These are phyloP conservation scores for Thera britannica DNA, from an alignment of 2,888 invertebrate species.

Conservation along the genomic window DNA sequence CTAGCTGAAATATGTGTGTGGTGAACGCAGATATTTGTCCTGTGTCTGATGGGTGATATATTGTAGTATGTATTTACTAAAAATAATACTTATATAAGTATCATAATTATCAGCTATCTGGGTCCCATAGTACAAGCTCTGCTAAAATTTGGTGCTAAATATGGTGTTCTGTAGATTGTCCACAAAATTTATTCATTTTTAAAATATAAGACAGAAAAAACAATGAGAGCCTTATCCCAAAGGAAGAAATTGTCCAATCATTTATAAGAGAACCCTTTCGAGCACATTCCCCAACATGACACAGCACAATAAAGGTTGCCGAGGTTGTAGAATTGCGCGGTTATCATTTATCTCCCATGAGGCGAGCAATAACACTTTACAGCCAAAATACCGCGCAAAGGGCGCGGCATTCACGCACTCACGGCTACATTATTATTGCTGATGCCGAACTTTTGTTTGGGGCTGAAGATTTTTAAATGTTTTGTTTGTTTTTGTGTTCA, in stretches of 20 bases:
- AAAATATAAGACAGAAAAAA: no score
- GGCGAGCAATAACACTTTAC: conserved; percentile 52
- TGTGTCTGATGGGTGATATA: no score
- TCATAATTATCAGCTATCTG: no score
- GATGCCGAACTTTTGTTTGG: conserved; percentile 25
- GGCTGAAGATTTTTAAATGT: conserved; percentile 18
- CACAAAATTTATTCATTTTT: no score
- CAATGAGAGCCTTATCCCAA: not conserved
- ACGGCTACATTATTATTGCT: conserved; percentile 18
- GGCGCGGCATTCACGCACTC: conserved; percentile 34
- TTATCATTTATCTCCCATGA: conserved; percentile 46
- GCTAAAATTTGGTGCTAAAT: no score
- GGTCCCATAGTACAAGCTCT: no score
- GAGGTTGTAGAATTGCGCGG: conserved; percentile 30
- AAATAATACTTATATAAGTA: no score
- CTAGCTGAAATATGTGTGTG: no score
- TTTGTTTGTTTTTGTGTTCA: not conserved
- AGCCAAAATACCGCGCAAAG: conserved; percentile 42
- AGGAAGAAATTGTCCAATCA: not conserved
- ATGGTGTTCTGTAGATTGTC: no score
- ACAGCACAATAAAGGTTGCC: conserved; percentile 30
- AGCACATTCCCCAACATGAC: conserved; percentile 21
- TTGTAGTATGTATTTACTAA: no score
- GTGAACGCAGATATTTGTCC: no score
- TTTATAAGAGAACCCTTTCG: conserved; percentile 19